Evolutionary conservation across 2,888 invertebrate genomes (phyloP).

Genomic region (Apamea sordens): DNA sequence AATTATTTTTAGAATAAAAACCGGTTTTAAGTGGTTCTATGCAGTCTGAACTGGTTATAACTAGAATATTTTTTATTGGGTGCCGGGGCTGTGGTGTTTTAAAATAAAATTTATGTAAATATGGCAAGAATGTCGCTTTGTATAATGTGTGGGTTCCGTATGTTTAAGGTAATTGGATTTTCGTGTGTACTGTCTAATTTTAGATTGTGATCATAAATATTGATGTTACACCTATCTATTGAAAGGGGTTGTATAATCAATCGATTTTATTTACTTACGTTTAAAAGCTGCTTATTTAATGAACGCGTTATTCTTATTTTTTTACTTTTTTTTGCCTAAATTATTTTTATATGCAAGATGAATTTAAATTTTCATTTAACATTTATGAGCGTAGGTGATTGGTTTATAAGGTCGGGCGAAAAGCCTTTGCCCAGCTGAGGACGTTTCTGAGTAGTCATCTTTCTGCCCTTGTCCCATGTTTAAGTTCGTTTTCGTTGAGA

Average conservation of each 20-base stretch:
- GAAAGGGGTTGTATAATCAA: slow-evolving; percentile 24
- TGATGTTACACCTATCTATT: slow-evolving; percentile 33
- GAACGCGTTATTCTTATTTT: not conserved
- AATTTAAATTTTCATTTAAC: not conserved
- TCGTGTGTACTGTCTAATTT: slow-evolving; percentile 37
- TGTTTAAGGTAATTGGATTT: slow-evolving; percentile 44
- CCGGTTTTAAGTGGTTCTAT: slow-evolving; percentile 41
- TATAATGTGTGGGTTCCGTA: slow-evolving; percentile 47
- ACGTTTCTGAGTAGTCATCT: too few relatives aligned
- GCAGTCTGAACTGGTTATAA: slow-evolving; percentile 37
- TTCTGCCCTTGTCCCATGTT: too few relatives aligned
- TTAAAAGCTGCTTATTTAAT: slow-evolving; percentile 21
- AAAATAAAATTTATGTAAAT: slow-evolving; percentile 47
- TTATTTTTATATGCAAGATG: slow-evolving; percentile 5
- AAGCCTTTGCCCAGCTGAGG: not conserved
- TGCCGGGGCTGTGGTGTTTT: slow-evolving; percentile 17
- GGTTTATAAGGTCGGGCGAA: not conserved
- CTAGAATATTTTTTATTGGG: slow-evolving; percentile 35
- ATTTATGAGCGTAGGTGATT: not conserved
- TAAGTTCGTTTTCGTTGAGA: too few relatives aligned
- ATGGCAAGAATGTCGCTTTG: slow-evolving; percentile 46
- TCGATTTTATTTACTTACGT: slow-evolving; percentile 30
- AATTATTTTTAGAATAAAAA: slow-evolving; percentile 46
- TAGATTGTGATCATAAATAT: slow-evolving; percentile 41
- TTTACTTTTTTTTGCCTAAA: not conserved